Evolutionary conservation across 2,113 vertebrate genomes (phyloP), one percentile per base, ranked within the genome.

Genomic region (Trogon melanurus): DNA sequence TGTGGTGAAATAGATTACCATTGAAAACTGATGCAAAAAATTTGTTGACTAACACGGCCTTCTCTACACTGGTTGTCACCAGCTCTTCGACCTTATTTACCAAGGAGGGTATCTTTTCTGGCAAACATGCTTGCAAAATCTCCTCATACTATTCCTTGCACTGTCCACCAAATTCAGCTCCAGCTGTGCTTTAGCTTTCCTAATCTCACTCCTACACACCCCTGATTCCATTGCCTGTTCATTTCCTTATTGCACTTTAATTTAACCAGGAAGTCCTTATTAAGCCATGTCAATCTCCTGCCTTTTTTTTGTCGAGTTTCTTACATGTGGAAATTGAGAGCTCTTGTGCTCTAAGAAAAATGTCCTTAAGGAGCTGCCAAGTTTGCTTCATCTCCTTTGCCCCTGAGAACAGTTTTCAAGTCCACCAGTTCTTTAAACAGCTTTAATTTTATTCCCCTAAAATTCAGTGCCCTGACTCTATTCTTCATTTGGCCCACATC

Each of bases 391-490:
- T 4, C 10, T 53, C 13, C 47, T 51, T 76, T 51, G 32, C 26
- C 8, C 25, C 23, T 2, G 6, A 29, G 4, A 11, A 2, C 14
- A 65, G 10, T 34, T 85, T 85, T 6, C 10, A 20, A 66, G 51
- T 14, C 2, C 19, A 38, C 22, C 54, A 7, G 5, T 44, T 34
- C 13, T 3, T 27, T 45, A 56, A 61, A 61, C 13, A 8, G 22
- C 11, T 50, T 6, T 16, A 56, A 51, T 1, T 11, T 61, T 1
- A 0, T 4, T 11, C 3, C 38, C 10, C 18, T 41, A 32, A 78
- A 79, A 51, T 47, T 45, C 53, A 36, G 23, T n/a, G 34, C 56
- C 19, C n/a, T 79, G 16, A 34, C 11, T 29, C 38, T 44, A 44
- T 8, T 22, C 38, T 65, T 66, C 50, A 56, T 11, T 26, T 30